phyloP scores from a whole-genome alignment of 2,888 invertebrate species.

The Metopia argyrocephala region DNA sequence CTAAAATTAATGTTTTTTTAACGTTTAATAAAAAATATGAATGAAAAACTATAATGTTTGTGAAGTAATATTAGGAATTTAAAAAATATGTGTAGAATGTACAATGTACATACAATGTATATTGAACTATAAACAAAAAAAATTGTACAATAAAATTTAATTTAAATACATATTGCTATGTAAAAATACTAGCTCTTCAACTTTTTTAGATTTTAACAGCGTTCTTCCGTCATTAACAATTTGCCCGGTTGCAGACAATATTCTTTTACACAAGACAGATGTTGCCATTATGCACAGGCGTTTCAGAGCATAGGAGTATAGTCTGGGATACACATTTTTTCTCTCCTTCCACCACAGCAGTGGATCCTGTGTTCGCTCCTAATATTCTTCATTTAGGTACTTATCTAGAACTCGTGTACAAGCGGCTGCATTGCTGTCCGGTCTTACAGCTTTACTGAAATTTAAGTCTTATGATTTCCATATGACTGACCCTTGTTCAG shows the following conservation, averaged over 20 bases:
- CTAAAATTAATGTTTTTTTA: no score
- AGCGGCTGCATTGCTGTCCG: slow-evolving; percentile 8
- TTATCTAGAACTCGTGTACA: slow-evolving; percentile 38
- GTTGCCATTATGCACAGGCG: slow-evolving; percentile 38
- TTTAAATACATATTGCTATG: no score
- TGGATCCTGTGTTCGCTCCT: no score
- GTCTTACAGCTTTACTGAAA: neutral
- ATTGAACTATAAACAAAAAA: no score
- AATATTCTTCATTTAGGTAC: no score
- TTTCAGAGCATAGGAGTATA: slow-evolving; percentile 24
- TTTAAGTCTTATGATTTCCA: slow-evolving; percentile 37
- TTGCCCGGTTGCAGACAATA: slow-evolving; percentile 29
- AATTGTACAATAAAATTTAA: no score
- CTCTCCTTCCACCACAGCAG: slow-evolving; percentile 44
- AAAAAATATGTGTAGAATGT: no score
- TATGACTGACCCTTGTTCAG: neutral
- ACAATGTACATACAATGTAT: no score
- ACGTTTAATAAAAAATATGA: no score
- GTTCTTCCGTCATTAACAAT: slow-evolving; percentile 6
- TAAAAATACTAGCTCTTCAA: slow-evolving; percentile 15
- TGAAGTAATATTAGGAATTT: no score
- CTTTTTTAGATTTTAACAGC: slow-evolving; percentile 17
- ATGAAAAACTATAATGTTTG: no score
- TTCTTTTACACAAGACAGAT: slow-evolving; percentile 36
- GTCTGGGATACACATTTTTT: slow-evolving; percentile 39